Evolutionary conservation across 1,140 invertebrate species (phyloP).

Genomic region (Halotydeus destructor): DNA sequence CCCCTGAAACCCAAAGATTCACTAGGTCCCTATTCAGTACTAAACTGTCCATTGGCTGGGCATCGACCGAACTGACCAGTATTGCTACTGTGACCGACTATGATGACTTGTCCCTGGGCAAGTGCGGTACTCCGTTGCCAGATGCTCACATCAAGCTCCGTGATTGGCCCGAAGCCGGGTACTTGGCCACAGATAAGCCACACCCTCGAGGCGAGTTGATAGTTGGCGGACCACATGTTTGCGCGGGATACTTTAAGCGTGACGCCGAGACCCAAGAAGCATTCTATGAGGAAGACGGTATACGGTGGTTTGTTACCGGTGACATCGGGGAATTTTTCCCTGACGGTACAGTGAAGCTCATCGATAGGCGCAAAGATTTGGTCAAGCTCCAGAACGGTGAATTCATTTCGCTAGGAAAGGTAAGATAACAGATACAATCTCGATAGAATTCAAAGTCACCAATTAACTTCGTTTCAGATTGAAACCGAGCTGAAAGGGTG

Average conservation of each 20-base stretch:
- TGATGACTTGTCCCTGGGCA: slow-evolving; percentile 20
- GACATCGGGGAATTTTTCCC: slow-evolving; percentile 80
- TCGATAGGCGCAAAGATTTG: slow-evolving; percentile 84
- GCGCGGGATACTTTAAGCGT: slow-evolving; percentile 35
- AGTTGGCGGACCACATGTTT: slow-evolving; percentile 29
- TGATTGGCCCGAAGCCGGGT: slow-evolving; percentile 78
- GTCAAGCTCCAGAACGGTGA: slow-evolving; percentile 93
- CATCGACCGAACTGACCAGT: slow-evolving; percentile 84
- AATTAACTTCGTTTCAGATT: slow-evolving; percentile 2
- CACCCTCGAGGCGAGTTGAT: slow-evolving; percentile 31
- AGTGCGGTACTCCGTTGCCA: slow-evolving; percentile 69
- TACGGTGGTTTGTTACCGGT: slow-evolving; percentile 51
- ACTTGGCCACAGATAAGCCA: slow-evolving; percentile 16
- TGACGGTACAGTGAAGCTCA: slow-evolving; percentile 85
- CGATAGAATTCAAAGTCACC: too few species aligned
- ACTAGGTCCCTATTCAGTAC: slow-evolving; percentile 8
- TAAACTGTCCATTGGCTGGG: slow-evolving; percentile 80
- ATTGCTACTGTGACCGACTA: slow-evolving; percentile 72
- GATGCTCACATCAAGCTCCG: slow-evolving; percentile 64
- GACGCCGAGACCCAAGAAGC: slow-evolving; percentile 37
- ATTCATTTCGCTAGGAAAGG: slow-evolving; percentile 39
- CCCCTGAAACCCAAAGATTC: slow-evolving; percentile 57
- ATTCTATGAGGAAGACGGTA: slow-evolving; percentile 30
- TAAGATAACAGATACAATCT: too few species aligned
- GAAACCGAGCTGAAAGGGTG: slow-evolving; percentile 77